phyloP scores from a whole-genome alignment of 2,888 invertebrate genomes.

The Troides aeacus region DNA sequence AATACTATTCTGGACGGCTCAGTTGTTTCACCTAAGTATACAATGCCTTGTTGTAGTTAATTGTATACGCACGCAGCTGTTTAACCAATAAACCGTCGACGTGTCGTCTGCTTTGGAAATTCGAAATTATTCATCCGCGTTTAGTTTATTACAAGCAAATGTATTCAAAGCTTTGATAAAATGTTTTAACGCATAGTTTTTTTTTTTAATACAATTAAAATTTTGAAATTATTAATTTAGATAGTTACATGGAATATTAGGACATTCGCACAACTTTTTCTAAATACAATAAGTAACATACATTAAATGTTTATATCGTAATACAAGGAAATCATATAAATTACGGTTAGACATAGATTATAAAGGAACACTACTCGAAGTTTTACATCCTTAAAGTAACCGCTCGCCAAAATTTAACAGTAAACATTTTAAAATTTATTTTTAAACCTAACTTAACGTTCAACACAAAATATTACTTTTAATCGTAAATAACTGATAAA shows the following conservation, averaged over 20 bases:
- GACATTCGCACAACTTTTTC: background rate
- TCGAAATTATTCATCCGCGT: slow-evolving; percentile 32
- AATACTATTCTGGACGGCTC: slow-evolving; percentile 70
- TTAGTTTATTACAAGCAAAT: slow-evolving; percentile 29
- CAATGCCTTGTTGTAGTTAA: slow-evolving; percentile 47
- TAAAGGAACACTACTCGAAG: slow-evolving; percentile 5
- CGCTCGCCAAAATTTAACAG: slow-evolving; percentile 5
- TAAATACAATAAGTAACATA: slow-evolving; percentile 3
- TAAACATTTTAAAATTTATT: slow-evolving; percentile 3
- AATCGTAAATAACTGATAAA: slow-evolving; percentile 21
- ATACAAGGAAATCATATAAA: background rate
- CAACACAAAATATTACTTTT: slow-evolving; percentile 23
- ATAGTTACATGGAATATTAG: background rate
- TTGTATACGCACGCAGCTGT: slow-evolving; percentile 27
- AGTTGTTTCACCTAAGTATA: slow-evolving; percentile 58
- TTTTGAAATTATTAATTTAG: background rate
- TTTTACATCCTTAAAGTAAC: slow-evolving; percentile 3
- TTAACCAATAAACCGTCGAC: slow-evolving; percentile 24
- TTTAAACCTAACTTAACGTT: slow-evolving; percentile 30
- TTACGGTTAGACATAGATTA: slow-evolving; percentile 2
- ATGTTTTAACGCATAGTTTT: background rate
- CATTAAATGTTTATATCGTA: background rate
- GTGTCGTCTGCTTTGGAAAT: slow-evolving; percentile 18
- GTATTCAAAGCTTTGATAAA: slow-evolving; percentile 36
- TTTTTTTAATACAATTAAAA: background rate